Evolutionary conservation across 1,140 invertebrate species (phyloP).

Genomic region (Pogonomyrmex barbatus): DNA sequence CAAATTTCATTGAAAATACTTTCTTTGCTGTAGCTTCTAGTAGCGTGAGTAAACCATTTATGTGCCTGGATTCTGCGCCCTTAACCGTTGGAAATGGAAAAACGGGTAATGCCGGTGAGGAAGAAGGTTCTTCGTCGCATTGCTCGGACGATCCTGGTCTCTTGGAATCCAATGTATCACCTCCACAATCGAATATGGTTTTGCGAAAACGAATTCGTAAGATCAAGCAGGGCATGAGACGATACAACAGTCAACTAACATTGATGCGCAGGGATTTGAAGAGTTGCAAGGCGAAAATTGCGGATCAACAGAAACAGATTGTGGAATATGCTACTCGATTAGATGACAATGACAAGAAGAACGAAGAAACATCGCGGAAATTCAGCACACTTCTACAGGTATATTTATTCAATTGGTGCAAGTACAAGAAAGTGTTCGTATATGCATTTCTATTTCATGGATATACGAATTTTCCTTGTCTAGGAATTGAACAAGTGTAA

Average conservation of each 20-base stretch:
- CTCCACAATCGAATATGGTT: conserved; percentile 93
- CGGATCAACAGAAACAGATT: conserved; percentile 93
- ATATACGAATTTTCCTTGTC: conserved; percentile 40
- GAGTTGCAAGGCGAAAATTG: conserved; percentile 92
- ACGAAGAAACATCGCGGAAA: conserved; percentile 94
- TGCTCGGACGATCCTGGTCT: conserved; percentile 85
- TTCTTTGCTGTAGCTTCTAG: conserved; percentile 85
- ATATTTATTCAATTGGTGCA: conserved; percentile 80
- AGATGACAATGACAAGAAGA: conserved; percentile 96
- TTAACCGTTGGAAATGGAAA: conserved; percentile 84
- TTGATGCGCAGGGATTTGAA: conserved; percentile 91
- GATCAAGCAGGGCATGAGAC: conserved; percentile 95
- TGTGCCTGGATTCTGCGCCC: conserved; percentile 88
- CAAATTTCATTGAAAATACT: conserved; percentile 13
- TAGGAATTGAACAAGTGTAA: conserved; percentile 96
- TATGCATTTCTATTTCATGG: neutral
- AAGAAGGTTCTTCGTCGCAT: conserved; percentile 83
- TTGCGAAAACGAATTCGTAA: conserved; percentile 93
- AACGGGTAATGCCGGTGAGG: conserved; percentile 80
- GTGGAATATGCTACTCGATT: conserved; percentile 93
- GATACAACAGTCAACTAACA: conserved; percentile 92
- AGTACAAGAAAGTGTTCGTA: conserved; percentile 10
- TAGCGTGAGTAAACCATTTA: conserved; percentile 88
- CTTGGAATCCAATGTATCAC: conserved; percentile 87
- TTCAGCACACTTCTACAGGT: conserved; percentile 95